phyloP scores from a whole-genome alignment of 2,797 vertebrate species.

The Hozukius guyotensis region DNA sequence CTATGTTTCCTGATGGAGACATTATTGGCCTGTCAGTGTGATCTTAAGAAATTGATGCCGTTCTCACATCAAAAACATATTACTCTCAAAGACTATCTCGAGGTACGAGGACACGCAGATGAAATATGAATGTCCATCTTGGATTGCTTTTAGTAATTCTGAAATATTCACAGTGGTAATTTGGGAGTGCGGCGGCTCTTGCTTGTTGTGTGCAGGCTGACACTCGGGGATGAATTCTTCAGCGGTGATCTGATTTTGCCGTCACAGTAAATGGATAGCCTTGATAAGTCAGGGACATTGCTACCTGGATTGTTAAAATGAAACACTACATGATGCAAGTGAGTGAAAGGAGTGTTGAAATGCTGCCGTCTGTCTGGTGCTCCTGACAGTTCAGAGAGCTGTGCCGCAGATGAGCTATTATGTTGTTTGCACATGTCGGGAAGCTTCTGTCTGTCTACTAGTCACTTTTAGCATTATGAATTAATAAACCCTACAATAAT shows the following conservation, averaged over 20 bases:
- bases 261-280: constrained; percentile 59
- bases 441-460: constrained; percentile 13
- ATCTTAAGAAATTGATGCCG: constrained; percentile 69
- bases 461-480: constrained; percentile 13
- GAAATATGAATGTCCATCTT: constrained; percentile 81
- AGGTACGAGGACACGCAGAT: constrained; percentile 61
- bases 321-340: constrained; percentile 66
- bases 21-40: constrained; percentile 43
- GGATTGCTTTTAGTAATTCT: constrained; percentile 83
- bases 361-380: constrained; percentile 23
- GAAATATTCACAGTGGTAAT: constrained; percentile 82
- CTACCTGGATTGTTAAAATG: constrained; percentile 58
- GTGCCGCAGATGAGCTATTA: constrained; percentile 44
- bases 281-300: constrained; percentile 57
- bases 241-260: constrained; percentile 63
- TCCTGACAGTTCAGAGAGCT: constrained; percentile 40
- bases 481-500: constrained; percentile 30
- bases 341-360: constrained; percentile 63
- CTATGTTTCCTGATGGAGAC: constrained; percentile 27
- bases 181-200: constrained; percentile 37
- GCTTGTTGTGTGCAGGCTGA: constrained; percentile 49
- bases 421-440: constrained; percentile 54
- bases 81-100: constrained; percentile 63
- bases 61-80: constrained; percentile 76
- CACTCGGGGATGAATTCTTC: constrained; percentile 65